phyloP scores from a whole-genome alignment of 2,888 invertebrate genomes.

The Lydus trimaculatus region DNA sequence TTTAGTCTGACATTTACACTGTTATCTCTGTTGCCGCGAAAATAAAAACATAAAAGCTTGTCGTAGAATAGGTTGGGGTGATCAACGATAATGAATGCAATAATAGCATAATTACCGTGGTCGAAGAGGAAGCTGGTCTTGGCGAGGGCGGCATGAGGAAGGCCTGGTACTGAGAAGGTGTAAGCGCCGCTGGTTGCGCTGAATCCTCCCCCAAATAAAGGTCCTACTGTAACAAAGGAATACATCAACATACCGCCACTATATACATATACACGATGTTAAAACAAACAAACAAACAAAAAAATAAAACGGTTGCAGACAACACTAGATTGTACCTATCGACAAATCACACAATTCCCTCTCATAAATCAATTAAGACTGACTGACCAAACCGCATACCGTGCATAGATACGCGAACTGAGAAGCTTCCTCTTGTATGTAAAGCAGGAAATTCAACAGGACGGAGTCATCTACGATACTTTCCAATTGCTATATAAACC shows the following conservation, averaged over 20 bases:
- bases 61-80: constrained; percentile 16
- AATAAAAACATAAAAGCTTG: constrained; percentile 51
- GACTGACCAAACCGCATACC: constrained; percentile 49
- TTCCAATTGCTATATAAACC: constrained; percentile 36
- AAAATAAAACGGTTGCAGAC: background rate
- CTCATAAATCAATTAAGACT: constrained; percentile 58
- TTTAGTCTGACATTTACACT: constrained; percentile 37
- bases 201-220: constrained; percentile 58
- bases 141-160: constrained; percentile 57
- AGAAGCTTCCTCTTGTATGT: constrained; percentile 53
- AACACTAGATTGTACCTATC: constrained; percentile 42
- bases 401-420: constrained; percentile 44
- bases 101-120: constrained; percentile 55
- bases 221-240: constrained; percentile 59
- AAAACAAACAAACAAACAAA: no score
- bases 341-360: constrained; percentile 60
- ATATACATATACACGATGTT: background rate
- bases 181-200: constrained; percentile 54
- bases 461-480: constrained; percentile 26
- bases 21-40: constrained; percentile 40
- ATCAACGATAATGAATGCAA: constrained; percentile 31
- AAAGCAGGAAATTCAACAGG: constrained; percentile 47
- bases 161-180: constrained; percentile 58
- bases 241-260: constrained; percentile 25
- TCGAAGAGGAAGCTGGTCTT: constrained; percentile 60